Evolutionary conservation across 2,888 invertebrate species (phyloP).

Genomic region (Apamea epomidion): DNA sequence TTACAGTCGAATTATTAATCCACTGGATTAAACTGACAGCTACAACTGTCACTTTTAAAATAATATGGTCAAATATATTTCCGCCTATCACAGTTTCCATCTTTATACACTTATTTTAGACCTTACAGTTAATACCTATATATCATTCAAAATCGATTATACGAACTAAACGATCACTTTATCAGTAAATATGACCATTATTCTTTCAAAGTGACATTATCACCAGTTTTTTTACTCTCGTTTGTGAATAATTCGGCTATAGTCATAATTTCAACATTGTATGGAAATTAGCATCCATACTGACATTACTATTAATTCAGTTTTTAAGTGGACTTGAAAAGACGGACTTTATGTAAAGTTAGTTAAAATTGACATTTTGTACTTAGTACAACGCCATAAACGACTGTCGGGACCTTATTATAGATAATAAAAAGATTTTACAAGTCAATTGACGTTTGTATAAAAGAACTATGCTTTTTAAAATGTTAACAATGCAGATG

Average conservation of each 20-base stretch:
- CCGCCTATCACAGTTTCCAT: not conserved
- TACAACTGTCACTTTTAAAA: constrained; percentile 1
- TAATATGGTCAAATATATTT: constrained; percentile 10
- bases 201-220: not conserved
- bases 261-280: not conserved
- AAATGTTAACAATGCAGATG: constrained; percentile 78
- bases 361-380: constrained; percentile 46
- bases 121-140: not conserved
- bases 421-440: constrained; percentile 59
- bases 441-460: constrained; percentile 72
- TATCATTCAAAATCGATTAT: not conserved
- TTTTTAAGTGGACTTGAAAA: constrained; percentile 38
- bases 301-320: constrained; percentile 6
- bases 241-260: not conserved
- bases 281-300: constrained; percentile 17
- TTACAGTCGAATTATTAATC: not conserved
- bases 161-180: not conserved
- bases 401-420: constrained; percentile 69
- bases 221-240: not conserved
- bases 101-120: not conserved
- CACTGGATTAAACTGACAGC: not conserved
- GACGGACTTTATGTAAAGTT: constrained; percentile 16
- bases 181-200: constrained; percentile 5
- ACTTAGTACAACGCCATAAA: constrained; percentile 62
- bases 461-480: constrained; percentile 80